Evolutionary conservation across 2,797 vertebrate species (phyloP).

Genomic region (Enteromius argenteus): DNA sequence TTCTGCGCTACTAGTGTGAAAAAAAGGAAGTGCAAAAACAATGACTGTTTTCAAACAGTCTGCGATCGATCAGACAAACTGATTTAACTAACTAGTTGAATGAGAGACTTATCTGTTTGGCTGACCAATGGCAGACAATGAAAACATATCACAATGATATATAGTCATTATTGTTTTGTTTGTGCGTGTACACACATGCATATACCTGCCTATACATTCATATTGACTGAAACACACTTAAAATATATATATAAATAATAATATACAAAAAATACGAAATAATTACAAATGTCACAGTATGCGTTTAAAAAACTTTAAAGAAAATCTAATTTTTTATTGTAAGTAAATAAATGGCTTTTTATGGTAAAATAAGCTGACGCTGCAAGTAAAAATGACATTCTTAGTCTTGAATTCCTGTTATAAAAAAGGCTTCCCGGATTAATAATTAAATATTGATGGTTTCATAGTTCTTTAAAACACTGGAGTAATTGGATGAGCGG

Average conservation of each 20-base stretch:
- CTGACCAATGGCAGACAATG: not conserved
- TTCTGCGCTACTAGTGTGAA: not conserved
- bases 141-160: not conserved
- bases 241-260: not conserved
- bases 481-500: not conserved
- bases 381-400: not conserved
- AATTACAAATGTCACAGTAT: not conserved
- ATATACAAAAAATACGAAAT: not conserved
- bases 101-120: too few species aligned
- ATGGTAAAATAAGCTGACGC: not conserved
- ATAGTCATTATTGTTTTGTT: not conserved
- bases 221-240: not conserved
- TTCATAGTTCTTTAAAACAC: constrained; percentile 5
- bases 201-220: not conserved
- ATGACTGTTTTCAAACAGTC: not conserved
- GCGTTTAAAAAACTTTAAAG: not conserved
- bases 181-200: not conserved
- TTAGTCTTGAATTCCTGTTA: not conserved
- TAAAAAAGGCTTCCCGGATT: not conserved
- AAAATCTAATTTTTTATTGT: not conserved
- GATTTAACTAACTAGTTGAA: not conserved
- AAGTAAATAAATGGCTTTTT: not conserved
- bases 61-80: not conserved
- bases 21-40: not conserved
- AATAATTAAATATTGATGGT: not conserved